Percentiles rank a stretch among this genome's conserved stretches.
phyloP scores from a whole-genome alignment of 1,140 invertebrate species.

The Oryzaephilus surinamensis region DNA sequence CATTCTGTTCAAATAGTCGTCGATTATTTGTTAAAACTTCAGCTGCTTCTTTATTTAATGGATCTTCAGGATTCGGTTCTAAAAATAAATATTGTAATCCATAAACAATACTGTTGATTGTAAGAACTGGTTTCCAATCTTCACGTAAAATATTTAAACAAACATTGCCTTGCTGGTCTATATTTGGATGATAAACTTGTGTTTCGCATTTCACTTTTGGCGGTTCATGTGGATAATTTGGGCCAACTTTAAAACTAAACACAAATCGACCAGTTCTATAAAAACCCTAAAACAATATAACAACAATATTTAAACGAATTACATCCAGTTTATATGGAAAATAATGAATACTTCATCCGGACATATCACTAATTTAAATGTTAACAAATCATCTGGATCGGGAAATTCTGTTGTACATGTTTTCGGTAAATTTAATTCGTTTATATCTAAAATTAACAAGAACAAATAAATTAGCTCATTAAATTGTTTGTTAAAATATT shows the following conservation, averaged over 20 bases:
- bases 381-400: slow-evolving; percentile 90
- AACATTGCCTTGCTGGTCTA: slow-evolving; percentile 90
- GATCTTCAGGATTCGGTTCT: slow-evolving; percentile 98
- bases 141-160: slow-evolving; percentile 91
- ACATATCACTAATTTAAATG: slow-evolving; percentile 92
- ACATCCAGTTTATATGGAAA: slow-evolving; percentile 2
- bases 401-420: slow-evolving; percentile 94
- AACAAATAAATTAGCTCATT: not conserved
- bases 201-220: slow-evolving; percentile 94
- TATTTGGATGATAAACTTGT: slow-evolving; percentile 90
- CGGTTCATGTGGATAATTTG: slow-evolving; percentile 93
- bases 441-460: slow-evolving; percentile 73
- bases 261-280: slow-evolving; percentile 88
- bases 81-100: slow-evolving; percentile 95
- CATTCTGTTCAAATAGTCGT: slow-evolving; percentile 92
- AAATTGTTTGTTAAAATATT: not conserved
- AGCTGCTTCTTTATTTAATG: slow-evolving; percentile 97
- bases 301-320: not conserved
- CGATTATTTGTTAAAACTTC: slow-evolving; percentile 92
- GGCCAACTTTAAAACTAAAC: slow-evolving; percentile 96
- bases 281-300: slow-evolving; percentile 62
- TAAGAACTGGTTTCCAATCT: slow-evolving; percentile 98
- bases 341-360: slow-evolving; percentile 73
- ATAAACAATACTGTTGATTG: slow-evolving; percentile 96
- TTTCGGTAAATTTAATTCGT: slow-evolving; percentile 94